These are phyloP conservation scores for Sthenelais limicola DNA, from an alignment of 2,888 invertebrate genomes.

Conservation along the genomic window DNA sequence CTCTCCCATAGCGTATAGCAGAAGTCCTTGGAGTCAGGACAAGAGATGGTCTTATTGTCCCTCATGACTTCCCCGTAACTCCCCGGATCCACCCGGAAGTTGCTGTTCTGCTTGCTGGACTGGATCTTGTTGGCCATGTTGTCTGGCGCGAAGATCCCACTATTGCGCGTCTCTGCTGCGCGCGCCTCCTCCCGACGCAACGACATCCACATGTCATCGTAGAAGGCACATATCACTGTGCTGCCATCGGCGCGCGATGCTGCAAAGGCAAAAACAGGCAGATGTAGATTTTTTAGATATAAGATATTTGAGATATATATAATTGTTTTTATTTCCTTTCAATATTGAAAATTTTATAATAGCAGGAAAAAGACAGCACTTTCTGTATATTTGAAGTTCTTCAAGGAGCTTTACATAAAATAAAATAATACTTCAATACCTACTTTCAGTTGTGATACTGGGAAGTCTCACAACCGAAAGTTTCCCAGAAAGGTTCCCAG, in stretches of 20 bases:
- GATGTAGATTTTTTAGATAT: too few relatives aligned
- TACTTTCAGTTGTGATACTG: too few relatives aligned
- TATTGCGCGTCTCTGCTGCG: background rate
- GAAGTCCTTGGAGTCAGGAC: conserved; percentile 73
- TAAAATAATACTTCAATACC: too few relatives aligned
- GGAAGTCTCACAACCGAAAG: too few relatives aligned
- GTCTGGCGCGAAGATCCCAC: background rate
- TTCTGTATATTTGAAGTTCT: too few relatives aligned
- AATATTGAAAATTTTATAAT: too few relatives aligned
- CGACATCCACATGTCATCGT: conserved; percentile 2
- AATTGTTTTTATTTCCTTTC: too few relatives aligned
- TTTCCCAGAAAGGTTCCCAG: too few relatives aligned
- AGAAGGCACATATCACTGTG: background rate
- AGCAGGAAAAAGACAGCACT: too few relatives aligned
- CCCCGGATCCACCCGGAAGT: conserved; percentile 12
- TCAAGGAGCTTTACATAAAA: too few relatives aligned
- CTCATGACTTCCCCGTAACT: conserved; percentile 10
- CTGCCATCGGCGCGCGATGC: background rate
- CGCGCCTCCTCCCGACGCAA: background rate
- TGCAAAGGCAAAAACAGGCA: too few relatives aligned
- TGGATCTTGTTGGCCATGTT: conserved; percentile 31
- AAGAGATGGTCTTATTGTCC: conserved; percentile 52
- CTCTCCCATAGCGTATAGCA: conserved; percentile 84
- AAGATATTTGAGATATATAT: too few relatives aligned
- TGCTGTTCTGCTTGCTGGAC: background rate